phyloP scores from a whole-genome alignment of 2,888 invertebrate genomes.

The Proisotoma minuta region DNA sequence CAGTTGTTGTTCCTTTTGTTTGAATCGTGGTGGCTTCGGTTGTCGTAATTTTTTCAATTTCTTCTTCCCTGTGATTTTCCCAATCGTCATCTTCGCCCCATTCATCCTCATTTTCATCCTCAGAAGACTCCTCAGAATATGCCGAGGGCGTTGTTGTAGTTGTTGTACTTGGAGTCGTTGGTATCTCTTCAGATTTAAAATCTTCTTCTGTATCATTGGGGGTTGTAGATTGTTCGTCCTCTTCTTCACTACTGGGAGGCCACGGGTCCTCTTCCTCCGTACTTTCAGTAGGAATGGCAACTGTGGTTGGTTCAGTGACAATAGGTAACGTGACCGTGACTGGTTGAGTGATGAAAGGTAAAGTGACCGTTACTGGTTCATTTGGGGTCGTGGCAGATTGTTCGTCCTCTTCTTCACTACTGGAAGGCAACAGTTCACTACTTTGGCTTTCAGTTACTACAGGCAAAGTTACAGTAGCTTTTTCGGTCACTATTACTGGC shows the following conservation, averaged over 20 bases:
- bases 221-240: conserved; percentile 8
- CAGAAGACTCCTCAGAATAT: neutral
- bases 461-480: no score
- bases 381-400: no score
- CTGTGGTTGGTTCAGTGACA: neutral
- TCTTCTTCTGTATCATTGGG: neutral
- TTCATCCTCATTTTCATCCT: conserved; percentile 8
- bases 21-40: neutral
- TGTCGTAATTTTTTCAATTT: conserved; percentile 13
- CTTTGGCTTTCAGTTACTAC: no score
- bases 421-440: no score
- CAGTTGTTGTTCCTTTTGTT: conserved; percentile 16
- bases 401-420: no score
- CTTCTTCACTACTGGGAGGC: neutral
- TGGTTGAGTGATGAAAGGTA: neutral
- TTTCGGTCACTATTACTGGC: no score
- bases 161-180: neutral
- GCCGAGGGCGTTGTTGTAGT: neutral
- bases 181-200: neutral
- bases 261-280: neutral
- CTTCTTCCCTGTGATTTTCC: conserved; percentile 1
- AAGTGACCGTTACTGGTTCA: neutral
- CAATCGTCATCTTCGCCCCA: neutral
- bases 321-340: neutral
- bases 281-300: neutral